phyloP scores from a whole-genome alignment of 1,140 invertebrate species.

The Manduca sexta region DNA sequence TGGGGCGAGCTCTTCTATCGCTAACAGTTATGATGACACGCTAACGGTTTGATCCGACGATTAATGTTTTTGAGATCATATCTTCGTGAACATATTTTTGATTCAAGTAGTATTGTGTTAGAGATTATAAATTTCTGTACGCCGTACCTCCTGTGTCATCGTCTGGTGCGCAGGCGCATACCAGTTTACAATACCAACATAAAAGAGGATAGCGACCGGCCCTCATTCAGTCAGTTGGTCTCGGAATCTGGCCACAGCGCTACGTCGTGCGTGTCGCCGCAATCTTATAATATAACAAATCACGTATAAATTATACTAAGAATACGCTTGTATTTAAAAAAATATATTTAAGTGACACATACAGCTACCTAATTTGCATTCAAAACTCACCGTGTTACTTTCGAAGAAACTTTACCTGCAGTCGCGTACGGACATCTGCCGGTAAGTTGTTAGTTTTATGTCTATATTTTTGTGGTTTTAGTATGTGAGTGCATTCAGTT shows the following conservation, averaged over 20 bases:
- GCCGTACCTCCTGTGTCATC: constrained; percentile 35
- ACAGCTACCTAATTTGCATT: background rate
- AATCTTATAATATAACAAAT: constrained; percentile 1
- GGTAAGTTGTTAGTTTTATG: constrained; percentile 1
- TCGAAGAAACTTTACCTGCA: constrained; percentile 1
- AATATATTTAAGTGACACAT: too few species aligned
- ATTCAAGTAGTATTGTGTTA: constrained; percentile 19
- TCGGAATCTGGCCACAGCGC: constrained; percentile 28
- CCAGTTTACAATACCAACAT: constrained; percentile 61
- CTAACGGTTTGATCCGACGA: constrained; percentile 19
- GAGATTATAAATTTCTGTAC: constrained; percentile 27
- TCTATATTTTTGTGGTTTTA: background rate
- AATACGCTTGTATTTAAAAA: background rate
- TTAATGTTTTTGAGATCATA: constrained; percentile 30
- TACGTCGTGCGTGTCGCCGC: constrained; percentile 31
- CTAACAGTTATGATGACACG: constrained; percentile 21
- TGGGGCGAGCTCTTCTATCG: background rate
- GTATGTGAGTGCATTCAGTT: background rate
- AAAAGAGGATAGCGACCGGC: constrained; percentile 63
- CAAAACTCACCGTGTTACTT: background rate
- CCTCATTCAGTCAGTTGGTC: constrained; percentile 50
- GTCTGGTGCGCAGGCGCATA: constrained; percentile 33
- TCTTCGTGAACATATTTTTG: constrained; percentile 24
- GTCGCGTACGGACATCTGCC: background rate
- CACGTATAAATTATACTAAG: background rate